Evolutionary conservation across 2,888 invertebrate species (phyloP).

Genomic region (Pegoplata infirma): DNA sequence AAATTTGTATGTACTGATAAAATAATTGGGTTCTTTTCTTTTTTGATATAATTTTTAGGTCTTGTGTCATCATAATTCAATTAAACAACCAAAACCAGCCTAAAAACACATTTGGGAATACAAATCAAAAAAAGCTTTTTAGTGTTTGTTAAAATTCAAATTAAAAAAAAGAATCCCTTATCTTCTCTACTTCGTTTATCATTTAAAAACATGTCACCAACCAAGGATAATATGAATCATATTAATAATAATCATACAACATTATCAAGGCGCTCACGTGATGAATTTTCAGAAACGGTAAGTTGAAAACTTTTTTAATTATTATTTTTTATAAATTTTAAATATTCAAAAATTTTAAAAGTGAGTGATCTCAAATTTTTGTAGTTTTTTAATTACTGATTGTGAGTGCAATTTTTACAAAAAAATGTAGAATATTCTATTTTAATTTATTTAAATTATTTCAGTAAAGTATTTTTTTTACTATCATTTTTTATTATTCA

Average conservation of each 20-base stretch:
- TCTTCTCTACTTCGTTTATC: slow-evolving; percentile 18
- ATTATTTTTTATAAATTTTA: too few relatives aligned
- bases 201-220: slow-evolving; percentile 70
- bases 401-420: too few relatives aligned
- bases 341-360: too few relatives aligned
- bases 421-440: too few relatives aligned
- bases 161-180: too few relatives aligned
- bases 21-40: background rate
- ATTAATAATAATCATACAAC: slow-evolving; percentile 67
- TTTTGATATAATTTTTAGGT: slow-evolving; percentile 30
- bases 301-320: too few relatives aligned
- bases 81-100: background rate
- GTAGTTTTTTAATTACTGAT: too few relatives aligned
- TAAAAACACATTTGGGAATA: slow-evolving; percentile 5
- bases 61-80: slow-evolving; percentile 4
- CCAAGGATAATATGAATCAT: slow-evolving; percentile 72
- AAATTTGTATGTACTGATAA: slow-evolving; percentile 5
- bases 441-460: too few relatives aligned
- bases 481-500: slow-evolving; percentile 42
- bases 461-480: too few relatives aligned
- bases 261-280: slow-evolving; percentile 74
- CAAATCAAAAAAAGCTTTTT: slow-evolving; percentile 5
- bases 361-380: too few relatives aligned
- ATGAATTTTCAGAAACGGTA: slow-evolving; percentile 76
- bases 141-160: background rate